phyloP scores from a whole-genome alignment of 2,888 invertebrate genomes.

The Encarsia formosa region DNA sequence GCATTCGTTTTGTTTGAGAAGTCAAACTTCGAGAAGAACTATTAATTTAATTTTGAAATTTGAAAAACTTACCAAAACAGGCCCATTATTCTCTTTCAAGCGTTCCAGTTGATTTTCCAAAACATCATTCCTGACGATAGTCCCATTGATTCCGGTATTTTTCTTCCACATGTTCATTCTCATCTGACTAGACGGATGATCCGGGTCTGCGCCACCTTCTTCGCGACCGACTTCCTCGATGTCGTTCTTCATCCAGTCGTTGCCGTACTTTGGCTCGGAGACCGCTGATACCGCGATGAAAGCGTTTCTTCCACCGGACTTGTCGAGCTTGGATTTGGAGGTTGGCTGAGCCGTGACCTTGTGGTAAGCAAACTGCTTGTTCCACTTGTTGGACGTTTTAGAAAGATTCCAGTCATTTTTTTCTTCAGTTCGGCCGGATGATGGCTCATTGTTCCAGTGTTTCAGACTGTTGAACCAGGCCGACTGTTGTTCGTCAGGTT shows the following conservation, averaged over 20 bases:
- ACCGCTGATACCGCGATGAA: slow-evolving; percentile 46
- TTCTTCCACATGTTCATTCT: slow-evolving; percentile 38
- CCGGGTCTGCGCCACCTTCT: slow-evolving; percentile 39
- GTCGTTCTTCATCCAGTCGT: slow-evolving; percentile 45
- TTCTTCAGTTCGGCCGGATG: slow-evolving; percentile 26
- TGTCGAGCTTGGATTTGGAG: slow-evolving; percentile 13
- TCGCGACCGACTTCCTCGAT: slow-evolving; percentile 34
- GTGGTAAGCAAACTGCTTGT: slow-evolving; percentile 47
- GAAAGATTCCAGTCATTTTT: slow-evolving; percentile 35
- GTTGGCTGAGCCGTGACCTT: slow-evolving; percentile 35
- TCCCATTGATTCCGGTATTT: slow-evolving; percentile 25
- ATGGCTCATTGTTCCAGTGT: slow-evolving; percentile 11
- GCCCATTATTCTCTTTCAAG: slow-evolving; percentile 32
- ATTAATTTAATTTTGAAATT: too few species aligned
- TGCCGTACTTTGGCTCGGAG: slow-evolving; percentile 39
- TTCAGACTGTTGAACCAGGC: slow-evolving; percentile 9
- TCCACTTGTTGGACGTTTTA: slow-evolving; percentile 35
- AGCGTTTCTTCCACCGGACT: slow-evolving; percentile 38
- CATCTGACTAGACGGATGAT: slow-evolving; percentile 37
- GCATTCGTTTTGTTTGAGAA: neutral
- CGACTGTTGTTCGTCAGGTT: slow-evolving; percentile 1
- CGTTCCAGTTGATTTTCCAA: slow-evolving; percentile 43
- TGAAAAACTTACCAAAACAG: slow-evolving; percentile 15
- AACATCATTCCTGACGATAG: slow-evolving; percentile 21
- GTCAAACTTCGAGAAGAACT: neutral